Evolutionary conservation across 2,888 invertebrate genomes (phyloP), one percentile per base, ranked within the genome.

Genomic region (Ctena decussata): DNA sequence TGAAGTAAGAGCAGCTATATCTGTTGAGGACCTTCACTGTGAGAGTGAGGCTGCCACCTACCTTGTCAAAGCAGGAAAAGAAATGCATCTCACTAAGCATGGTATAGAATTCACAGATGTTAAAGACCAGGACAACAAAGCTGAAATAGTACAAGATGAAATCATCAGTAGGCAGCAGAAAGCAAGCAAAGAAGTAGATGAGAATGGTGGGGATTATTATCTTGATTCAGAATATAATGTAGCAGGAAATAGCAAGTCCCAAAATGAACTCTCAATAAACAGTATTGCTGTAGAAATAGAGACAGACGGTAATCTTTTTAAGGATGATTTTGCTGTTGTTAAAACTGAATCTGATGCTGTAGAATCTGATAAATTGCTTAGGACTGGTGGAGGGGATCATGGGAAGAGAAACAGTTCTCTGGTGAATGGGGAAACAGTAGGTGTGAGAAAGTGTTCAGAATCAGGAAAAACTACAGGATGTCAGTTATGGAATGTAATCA

Each of bases 21-120:
- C 92, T 6, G 87, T 87, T 21, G 91, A 91, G 60, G 85, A 92
- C 69, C 80, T 92, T 15, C 89, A 91, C 71, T 53, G 85, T 53
- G 90, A 91, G 21, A 73, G 83, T 18, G 92, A 92, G 44, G 84
- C 87, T 2, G 90, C 87, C 2, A 86, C 84, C 12, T 92, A 84
- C 72, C 85, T 89, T 12, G 85, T 82, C 39, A 77, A 84, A 84
- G 79, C 75, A 27, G 73, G 80, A 30, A 82, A 87, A 75, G 82
- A 87, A 78, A 77, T 87, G 1, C 87, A 87, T 35, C 75, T 87
- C 12, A 77, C 87, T 1, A 46, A 78, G 6, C 77, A 84, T 49
- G 87, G 87, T 35, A 84, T 87, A 65, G 80, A 82, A 27, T 53
- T 84, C 32, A 65, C 80, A 8, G 80, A 85, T 69, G 69, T 80